Evolutionary conservation across 2,113 vertebrate species (phyloP).

Genomic region (Thryonomys swinderianus): DNA sequence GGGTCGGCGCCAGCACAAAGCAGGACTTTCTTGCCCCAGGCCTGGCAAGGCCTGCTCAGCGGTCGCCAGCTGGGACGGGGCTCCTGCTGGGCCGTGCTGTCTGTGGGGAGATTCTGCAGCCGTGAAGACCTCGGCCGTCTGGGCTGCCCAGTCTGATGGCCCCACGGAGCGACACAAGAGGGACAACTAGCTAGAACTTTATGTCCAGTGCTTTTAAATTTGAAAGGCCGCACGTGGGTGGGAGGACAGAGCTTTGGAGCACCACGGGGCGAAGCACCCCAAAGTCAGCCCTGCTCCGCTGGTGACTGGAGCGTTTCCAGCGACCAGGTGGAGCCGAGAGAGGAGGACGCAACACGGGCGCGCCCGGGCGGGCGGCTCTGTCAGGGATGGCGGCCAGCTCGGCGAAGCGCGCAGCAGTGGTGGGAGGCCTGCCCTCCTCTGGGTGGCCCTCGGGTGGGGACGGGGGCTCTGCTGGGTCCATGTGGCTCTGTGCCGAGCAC

Average conservation of each 20-base stretch:
- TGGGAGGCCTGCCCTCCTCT: not conserved
- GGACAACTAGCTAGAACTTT: not conserved
- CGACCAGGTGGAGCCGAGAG: not conserved
- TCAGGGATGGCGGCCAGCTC: too few relatives aligned
- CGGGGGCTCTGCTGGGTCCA: too few relatives aligned
- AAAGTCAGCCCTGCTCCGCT: not conserved
- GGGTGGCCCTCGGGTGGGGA: too few relatives aligned
- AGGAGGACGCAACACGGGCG: not conserved
- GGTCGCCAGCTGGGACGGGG: rapidly evolving
- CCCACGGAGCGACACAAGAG: not conserved
- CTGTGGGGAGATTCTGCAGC: not conserved
- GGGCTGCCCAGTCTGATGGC: too few relatives aligned
- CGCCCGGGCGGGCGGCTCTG: not conserved
- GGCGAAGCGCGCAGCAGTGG: not conserved
- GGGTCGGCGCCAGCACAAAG: not conserved
- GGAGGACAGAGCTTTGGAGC: not conserved
- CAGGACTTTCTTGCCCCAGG: not conserved
- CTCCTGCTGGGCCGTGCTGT: not conserved
- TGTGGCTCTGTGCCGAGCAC: not conserved
- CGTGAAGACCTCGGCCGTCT: too few relatives aligned
- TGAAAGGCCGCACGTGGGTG: not conserved
- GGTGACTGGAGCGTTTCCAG: rapidly evolving
- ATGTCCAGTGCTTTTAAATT: not conserved
- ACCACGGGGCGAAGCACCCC: not conserved
- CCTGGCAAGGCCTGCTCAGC: not conserved